Percentiles rank a stretch among this genome's conserved stretches.
Evolutionary conservation across 2,888 invertebrate species (phyloP).

Genomic region (Epistrophe eligans): DNA sequence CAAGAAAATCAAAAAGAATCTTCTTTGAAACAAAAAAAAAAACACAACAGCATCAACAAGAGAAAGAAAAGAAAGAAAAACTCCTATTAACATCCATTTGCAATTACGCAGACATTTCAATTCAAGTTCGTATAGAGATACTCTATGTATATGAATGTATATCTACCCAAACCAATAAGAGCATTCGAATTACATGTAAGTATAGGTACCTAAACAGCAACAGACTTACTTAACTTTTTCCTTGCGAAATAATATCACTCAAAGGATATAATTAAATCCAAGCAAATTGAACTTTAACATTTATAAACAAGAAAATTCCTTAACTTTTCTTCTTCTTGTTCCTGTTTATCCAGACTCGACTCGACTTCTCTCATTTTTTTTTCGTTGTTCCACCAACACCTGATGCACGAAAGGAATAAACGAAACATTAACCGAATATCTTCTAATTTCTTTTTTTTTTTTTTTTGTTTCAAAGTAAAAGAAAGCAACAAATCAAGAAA

Average conservation of each 20-base stretch:
- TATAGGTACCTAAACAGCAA: not conserved
- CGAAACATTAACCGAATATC: slow-evolving; percentile 70
- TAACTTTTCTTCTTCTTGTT: not conserved
- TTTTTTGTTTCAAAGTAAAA: not conserved
- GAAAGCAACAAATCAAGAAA: not conserved
- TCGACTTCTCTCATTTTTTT: not conserved
- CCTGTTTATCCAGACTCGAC: not conserved
- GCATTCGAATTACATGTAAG: not conserved
- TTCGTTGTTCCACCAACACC: slow-evolving; percentile 55
- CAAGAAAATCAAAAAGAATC: slow-evolving; percentile 25
- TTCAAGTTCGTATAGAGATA: slow-evolving; percentile 16
- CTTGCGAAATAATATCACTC: slow-evolving; percentile 2
- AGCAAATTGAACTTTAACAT: slow-evolving; percentile 45
- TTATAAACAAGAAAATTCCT: slow-evolving; percentile 13
- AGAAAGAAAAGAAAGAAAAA: slow-evolving; percentile 1
- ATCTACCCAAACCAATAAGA: not conserved
- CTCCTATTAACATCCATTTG: slow-evolving; percentile 42
- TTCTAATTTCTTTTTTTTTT: slow-evolving; percentile 39
- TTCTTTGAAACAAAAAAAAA: not conserved
- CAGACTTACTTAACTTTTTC: slow-evolving; percentile 32
- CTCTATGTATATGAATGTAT: too few species aligned
- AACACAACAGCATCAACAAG: not conserved
- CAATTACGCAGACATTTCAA: slow-evolving; percentile 48
- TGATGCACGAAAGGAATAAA: slow-evolving; percentile 69
- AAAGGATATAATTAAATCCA: slow-evolving; percentile 28